phyloP scores from a whole-genome alignment of 2,797 vertebrate species.

The Gallinago stenura region DNA sequence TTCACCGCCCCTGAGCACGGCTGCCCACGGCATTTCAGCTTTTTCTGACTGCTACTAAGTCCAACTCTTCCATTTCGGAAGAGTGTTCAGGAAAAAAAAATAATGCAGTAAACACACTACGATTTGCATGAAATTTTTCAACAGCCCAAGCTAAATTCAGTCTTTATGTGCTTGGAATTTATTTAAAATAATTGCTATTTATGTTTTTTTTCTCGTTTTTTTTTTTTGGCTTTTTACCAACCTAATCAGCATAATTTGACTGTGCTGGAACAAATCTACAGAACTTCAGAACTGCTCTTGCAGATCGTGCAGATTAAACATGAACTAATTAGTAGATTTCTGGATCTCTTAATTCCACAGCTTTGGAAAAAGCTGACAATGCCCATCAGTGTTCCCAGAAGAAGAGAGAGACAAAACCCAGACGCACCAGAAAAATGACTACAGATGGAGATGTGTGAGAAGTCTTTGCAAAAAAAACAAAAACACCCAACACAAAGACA shows the following conservation, averaged over 20 bases:
- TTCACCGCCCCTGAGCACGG: background rate
- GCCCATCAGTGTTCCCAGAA: background rate
- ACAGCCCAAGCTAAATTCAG: constrained; percentile 14
- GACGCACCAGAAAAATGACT: background rate
- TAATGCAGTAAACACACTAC: background rate
- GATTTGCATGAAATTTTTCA: constrained; percentile 6
- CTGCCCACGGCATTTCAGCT: background rate
- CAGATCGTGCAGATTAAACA: constrained; percentile 39
- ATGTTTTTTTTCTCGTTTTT: background rate
- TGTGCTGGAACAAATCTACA: constrained; percentile 23
- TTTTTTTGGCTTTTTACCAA: constrained; percentile 16
- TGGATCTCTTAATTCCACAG: constrained; percentile 14
- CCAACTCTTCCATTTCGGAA: background rate
- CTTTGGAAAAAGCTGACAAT: constrained; percentile 38
- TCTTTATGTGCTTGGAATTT: constrained; percentile 18
- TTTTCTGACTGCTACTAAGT: background rate
- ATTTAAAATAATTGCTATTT: constrained; percentile 60
- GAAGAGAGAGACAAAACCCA: constrained; percentile 12
- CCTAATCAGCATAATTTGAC: constrained; percentile 47
- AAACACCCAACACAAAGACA: background rate
- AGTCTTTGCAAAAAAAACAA: background rate
- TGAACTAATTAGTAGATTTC: constrained; percentile 52
- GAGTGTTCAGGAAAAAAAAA: background rate
- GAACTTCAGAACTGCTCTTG: background rate
- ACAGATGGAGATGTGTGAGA: background rate